Conservation (phyloP, 2,113 vertebrate genomes). For the Aegithalos caudatus region DNA sequence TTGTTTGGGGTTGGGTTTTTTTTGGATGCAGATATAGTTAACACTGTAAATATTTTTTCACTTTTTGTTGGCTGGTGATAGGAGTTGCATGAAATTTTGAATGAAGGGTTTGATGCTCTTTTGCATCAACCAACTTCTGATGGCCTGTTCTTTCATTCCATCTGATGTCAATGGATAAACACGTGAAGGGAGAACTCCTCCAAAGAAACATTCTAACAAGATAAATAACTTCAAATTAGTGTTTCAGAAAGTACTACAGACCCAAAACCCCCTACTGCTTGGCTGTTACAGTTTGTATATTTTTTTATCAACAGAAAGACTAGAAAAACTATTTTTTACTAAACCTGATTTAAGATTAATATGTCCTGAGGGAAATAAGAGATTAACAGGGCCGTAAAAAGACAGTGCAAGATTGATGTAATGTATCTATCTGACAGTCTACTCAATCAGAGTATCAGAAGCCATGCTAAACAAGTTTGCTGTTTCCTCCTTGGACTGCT, state of each 20-base stretch:
- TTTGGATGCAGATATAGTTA: neutral
- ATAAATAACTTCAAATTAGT: neutral
- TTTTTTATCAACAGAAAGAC: neutral
- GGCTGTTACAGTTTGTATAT: neutral
- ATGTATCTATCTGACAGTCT: neutral
- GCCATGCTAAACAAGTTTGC: neutral
- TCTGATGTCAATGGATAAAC: neutral
- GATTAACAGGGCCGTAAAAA: neutral
- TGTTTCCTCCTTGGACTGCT: neutral
- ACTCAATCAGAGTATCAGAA: neutral
- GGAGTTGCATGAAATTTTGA: neutral
- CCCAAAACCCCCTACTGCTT: neutral
- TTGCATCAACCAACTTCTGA: neutral
- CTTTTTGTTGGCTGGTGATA: neutral
- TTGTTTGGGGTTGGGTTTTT: neutral
- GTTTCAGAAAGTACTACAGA: neutral
- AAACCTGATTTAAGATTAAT: neutral
- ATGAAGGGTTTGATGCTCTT: neutral
- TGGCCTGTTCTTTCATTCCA: neutral
- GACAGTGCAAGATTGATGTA: too few species aligned
- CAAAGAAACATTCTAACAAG: neutral
- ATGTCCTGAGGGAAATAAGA: neutral
- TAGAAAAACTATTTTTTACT: neutral
- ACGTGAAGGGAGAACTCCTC: neutral
- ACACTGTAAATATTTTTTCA: neutral